phyloP scores from a whole-genome alignment of 2,888 invertebrate genomes.

The Idaea aversata region DNA sequence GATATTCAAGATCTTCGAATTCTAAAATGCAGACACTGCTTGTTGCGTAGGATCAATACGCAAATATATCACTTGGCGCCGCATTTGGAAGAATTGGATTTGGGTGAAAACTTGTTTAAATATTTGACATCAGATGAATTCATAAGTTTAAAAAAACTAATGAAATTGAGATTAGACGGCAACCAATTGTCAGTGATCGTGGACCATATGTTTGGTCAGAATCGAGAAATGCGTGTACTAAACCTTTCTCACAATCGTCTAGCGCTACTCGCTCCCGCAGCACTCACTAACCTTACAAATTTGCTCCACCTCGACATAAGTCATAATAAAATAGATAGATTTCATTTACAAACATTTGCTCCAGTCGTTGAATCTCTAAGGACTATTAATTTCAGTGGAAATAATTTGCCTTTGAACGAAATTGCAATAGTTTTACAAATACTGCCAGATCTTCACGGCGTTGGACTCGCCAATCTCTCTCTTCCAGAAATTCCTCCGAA shows the following conservation, averaged over 20 bases:
- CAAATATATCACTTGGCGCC: constrained; percentile 89
- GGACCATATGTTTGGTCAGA: constrained; percentile 84
- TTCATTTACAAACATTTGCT: constrained; percentile 82
- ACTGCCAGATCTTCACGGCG: constrained; percentile 77
- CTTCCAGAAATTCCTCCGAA: constrained; percentile 78
- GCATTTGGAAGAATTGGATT: constrained; percentile 85
- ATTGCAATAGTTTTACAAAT: constrained; percentile 80
- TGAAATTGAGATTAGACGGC: constrained; percentile 84
- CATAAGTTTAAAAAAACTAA: constrained; percentile 83
- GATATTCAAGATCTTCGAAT: constrained; percentile 86
- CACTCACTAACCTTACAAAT: constrained; percentile 86
- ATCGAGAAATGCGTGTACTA: constrained; percentile 76
- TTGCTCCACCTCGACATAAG: constrained; percentile 86
- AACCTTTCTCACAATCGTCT: constrained; percentile 86
- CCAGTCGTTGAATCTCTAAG: constrained; percentile 82
- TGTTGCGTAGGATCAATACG: constrained; percentile 86
- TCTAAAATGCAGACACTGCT: constrained; percentile 87
- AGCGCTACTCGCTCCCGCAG: constrained; percentile 86
- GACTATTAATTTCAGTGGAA: constrained; percentile 85
- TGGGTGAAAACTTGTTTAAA: constrained; percentile 89
- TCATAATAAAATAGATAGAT: constrained; percentile 86
- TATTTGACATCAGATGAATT: constrained; percentile 87
- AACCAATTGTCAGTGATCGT: constrained; percentile 88
- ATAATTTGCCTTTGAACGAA: constrained; percentile 79
- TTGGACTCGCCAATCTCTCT: constrained; percentile 82